Percentiles rank a stretch among this genome's conserved stretches.
Evolutionary conservation across 2,888 invertebrate species (phyloP).

Genomic region (Myathropa florea): DNA sequence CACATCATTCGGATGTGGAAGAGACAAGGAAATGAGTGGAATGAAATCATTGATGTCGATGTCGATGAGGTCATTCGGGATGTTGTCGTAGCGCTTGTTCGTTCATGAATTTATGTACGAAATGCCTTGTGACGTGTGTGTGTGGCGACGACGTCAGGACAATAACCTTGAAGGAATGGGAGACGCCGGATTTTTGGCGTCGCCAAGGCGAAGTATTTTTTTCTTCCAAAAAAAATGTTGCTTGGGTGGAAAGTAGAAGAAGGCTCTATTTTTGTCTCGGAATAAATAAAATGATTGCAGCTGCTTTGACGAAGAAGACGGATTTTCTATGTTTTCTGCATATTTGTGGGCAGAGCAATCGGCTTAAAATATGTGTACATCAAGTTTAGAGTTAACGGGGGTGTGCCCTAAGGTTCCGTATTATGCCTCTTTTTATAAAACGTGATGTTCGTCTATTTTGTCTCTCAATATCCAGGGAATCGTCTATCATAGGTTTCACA

Average conservation of each 20-base stretch:
- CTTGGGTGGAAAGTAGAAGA: background rate
- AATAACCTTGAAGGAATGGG: background rate
- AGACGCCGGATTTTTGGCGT: background rate
- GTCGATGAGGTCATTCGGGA: conserved; percentile 37
- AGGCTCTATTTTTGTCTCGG: background rate
- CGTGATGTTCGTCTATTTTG: too few relatives aligned
- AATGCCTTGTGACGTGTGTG: background rate
- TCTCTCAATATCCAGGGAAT: too few relatives aligned
- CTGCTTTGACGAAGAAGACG: background rate
- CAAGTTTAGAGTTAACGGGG: too few relatives aligned
- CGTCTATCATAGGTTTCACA: too few relatives aligned
- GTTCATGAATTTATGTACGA: background rate
- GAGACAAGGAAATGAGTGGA: background rate
- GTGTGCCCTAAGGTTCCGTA: too few relatives aligned
- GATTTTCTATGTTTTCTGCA: background rate
- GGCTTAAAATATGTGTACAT: too few relatives aligned
- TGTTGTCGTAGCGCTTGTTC: background rate
- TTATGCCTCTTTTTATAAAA: too few relatives aligned
- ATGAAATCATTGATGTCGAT: conserved; percentile 8
- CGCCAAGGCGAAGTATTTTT: background rate
- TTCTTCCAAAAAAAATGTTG: background rate
- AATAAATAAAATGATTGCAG: background rate
- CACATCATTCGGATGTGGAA: background rate
- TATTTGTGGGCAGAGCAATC: too few relatives aligned
- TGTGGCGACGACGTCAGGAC: background rate